A percentile compares a stretch with the other conserved stretches of the same genome.
phyloP scores from a whole-genome alignment of 2,888 invertebrate species.

The Silvanus unidentatus region DNA sequence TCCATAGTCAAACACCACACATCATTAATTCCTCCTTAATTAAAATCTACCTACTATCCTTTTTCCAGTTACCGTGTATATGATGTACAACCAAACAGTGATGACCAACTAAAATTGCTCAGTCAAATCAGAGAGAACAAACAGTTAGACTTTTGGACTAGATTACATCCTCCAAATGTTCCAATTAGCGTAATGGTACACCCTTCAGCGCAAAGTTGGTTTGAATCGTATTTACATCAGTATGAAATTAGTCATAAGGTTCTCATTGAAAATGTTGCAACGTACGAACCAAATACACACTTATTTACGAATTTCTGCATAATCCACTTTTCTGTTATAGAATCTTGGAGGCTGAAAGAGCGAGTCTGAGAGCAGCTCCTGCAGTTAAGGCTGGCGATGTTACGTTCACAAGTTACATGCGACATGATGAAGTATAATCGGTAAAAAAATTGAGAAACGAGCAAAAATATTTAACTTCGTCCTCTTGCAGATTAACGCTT shows the following conservation, averaged over 20 bases:
- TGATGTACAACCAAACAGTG: slow-evolving; percentile 13
- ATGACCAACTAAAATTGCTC: slow-evolving; percentile 1
- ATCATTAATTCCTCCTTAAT: neutral
- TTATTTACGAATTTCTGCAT: too few relatives aligned
- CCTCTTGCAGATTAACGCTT: slow-evolving; percentile 35
- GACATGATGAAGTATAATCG: slow-evolving; percentile 11
- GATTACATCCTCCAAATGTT: slow-evolving; percentile 5
- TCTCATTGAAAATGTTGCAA: slow-evolving; percentile 9
- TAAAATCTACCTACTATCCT: neutral
- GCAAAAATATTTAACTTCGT: too few relatives aligned
- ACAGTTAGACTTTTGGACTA: slow-evolving; percentile 16
- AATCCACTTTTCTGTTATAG: too few relatives aligned
- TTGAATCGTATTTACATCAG: slow-evolving; percentile 10
- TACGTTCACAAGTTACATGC: slow-evolving; percentile 12
- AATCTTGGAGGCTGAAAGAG: too few relatives aligned
- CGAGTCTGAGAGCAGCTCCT: neutral
- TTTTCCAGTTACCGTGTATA: slow-evolving; percentile 18
- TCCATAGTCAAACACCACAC: too few relatives aligned
- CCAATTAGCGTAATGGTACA: slow-evolving; percentile 17
- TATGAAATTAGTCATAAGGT: slow-evolving; percentile 10
- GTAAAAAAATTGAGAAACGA: neutral
- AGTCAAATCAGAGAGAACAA: neutral
- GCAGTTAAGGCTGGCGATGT: slow-evolving; percentile 5
- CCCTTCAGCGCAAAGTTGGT: slow-evolving; percentile 13
- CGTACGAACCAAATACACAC: slow-evolving; percentile 9